phyloP scores from a whole-genome alignment of 2,113 vertebrate genomes.

The Apteryx mantelli region DNA sequence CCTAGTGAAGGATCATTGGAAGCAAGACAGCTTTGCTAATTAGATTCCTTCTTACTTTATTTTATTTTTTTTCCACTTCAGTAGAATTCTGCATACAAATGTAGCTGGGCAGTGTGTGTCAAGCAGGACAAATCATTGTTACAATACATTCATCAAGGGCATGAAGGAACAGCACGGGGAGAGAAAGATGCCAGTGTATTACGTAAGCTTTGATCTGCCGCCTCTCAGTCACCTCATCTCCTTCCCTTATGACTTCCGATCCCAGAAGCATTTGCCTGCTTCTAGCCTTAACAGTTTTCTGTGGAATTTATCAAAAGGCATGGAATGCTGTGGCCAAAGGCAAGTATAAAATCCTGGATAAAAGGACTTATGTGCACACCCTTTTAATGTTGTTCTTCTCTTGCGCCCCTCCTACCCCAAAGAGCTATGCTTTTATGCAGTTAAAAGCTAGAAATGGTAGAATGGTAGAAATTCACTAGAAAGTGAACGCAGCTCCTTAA shows the following conservation, averaged over 20 bases:
- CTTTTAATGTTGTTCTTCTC: background rate
- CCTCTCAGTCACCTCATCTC: slow-evolving; percentile 34
- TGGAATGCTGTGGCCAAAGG: background rate
- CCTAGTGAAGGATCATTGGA: slow-evolving; percentile 7
- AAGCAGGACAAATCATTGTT: slow-evolving; percentile 12
- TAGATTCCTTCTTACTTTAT: slow-evolving; percentile 2
- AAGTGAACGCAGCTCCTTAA: background rate
- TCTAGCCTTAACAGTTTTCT: background rate
- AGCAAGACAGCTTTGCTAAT: background rate
- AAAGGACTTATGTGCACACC: background rate
- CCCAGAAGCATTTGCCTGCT: background rate
- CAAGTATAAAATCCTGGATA: background rate
- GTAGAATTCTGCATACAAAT: slow-evolving; percentile 27
- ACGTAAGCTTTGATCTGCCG: slow-evolving; percentile 30
- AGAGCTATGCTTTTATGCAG: background rate
- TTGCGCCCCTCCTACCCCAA: accelerated
- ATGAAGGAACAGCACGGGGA: background rate
- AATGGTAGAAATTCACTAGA: background rate
- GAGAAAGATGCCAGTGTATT: slow-evolving; percentile 1
- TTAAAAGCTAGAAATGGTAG: background rate
- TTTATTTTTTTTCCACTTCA: background rate
- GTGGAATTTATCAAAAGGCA: background rate
- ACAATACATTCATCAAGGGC: slow-evolving; percentile 12
- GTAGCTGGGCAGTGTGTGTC: background rate
- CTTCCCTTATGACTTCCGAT: slow-evolving; percentile 43